Base-by-base conservation (phyloP, 2,113 vertebrate genomes). In the Nothobranchius furzeri region DNA sequence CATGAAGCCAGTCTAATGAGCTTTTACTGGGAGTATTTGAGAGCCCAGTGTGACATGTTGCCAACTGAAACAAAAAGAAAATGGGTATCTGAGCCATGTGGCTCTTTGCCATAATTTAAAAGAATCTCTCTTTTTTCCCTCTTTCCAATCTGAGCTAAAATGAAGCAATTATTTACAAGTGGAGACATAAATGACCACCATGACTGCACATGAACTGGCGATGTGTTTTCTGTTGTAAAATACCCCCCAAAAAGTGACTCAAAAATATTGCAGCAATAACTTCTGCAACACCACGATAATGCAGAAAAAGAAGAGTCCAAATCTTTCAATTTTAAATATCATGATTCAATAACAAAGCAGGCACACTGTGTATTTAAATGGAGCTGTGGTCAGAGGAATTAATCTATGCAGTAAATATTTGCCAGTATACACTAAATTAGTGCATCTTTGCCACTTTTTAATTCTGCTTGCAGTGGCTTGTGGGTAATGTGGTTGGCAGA, bases 401-500 rank as follows among this genome's bases (percentile, higher is more conserved):
- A 3, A 30, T 30, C 30, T 30, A 30, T 20, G 20, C 30, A 30
- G 30, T 30, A 30, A 3, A 3, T 30, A 30, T 40, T 40, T 40
- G 37, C 37, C 6, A 0, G 2, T 70, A 68, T 54, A 12, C 64
- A 30, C 51, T 37, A 58, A 80, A 87, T 61, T 30, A 68, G 79
- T 48, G 50, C 35, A 17, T 64, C 75, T 61, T 14, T 86, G 51
- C 85, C 81, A 30, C 46, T 51, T 0, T 49, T 60, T 64, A 0
- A 20, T 35, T 64, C 1, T 87, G 35, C 62, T 89, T 89, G 54
- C 88, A 94, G 93, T 94, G 92, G 93, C 75, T 94, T 73, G 90
- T 93, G 89, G 93, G 93, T 48, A 94, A 89, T 70, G 91, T 93
- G 56, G 91, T 94, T 65, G 92, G 92, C 79, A 87, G 93, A 88